Base-by-base conservation (phyloP, 2,888 invertebrate genomes). In the Epinotia demarniana region DNA sequence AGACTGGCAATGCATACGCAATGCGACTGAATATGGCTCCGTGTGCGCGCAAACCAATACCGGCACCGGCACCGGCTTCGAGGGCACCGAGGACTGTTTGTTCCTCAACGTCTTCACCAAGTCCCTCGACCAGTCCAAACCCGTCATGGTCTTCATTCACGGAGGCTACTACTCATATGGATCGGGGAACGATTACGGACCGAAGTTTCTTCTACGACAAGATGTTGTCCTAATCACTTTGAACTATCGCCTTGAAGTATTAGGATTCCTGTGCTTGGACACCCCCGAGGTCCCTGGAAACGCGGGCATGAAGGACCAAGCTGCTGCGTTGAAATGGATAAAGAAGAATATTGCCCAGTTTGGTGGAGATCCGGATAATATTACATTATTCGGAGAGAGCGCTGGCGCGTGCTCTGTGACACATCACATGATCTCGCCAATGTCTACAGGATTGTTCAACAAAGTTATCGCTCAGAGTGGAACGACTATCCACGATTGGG, bases 131-230 rank as follows among this genome's bases (percentile, higher is more conserved):
- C 27, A 74, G 0, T 53, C 62, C 43, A 74, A 82, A 33, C 86
- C 86, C 0, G 88, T 88, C 6, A 82, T 88, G 80, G 81, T 89
- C 3, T 87, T 79, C 77, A 81, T 88, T 19, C 86, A 88, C 68
- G 86, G 85, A 13, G 87, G 87, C 19, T 82, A 80, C 43, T 86
- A 80, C 76, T 78, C 80, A 64, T 67, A 78, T 18, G 87, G 87
- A 6, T 81, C 82, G 16, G 83, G 84, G n/a, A 77, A 79, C 39
- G 72, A 76, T 11, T 80, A 82, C 53, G 87, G 88, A 11, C 84
- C 88, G 18, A 79, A 84, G 61, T 82, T 83, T 66, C 77, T 88
- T n/a, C 81, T 88, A 72, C 80, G 80, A 68, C 82, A 85, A 74
- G 81, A 86, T 78, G 82, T 83, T 9, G 81, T 83, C 60, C 67